Conservation (phyloP, 2,113 vertebrate genomes). For the Catagonus wagneri region DNA sequence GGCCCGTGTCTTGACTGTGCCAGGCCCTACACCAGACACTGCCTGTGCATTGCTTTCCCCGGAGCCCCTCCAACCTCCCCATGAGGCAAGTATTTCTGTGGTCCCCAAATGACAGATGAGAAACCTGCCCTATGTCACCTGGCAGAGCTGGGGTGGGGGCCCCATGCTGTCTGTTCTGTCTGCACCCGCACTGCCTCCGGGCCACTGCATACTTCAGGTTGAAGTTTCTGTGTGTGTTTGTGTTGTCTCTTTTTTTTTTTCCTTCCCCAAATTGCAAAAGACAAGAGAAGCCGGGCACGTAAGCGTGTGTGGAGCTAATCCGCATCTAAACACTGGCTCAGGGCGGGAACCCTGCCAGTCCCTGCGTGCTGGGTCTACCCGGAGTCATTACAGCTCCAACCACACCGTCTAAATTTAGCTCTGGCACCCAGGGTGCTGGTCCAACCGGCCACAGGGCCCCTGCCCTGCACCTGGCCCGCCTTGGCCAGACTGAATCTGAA, state of each 20-base stretch:
- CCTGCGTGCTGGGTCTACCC: conserved; percentile 70
- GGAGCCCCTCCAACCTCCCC: not conserved
- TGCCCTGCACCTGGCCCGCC: not conserved
- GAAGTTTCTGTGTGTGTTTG: conserved; percentile 67
- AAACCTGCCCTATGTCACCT: conserved; percentile 50
- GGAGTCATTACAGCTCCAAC: conserved; percentile 56
- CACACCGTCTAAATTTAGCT: conserved; percentile 69
- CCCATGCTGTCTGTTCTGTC: conserved; percentile 40
- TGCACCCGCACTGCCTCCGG: conserved; percentile 67
- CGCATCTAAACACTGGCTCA: conserved; percentile 67
- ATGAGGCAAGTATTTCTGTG: not conserved
- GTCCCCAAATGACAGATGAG: conserved; percentile 62
- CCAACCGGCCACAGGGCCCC: not conserved
- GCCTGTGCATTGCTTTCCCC: not conserved
- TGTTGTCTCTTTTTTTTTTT: not conserved
- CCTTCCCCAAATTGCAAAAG: conserved; percentile 78
- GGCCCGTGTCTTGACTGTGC: not conserved
- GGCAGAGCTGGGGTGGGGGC: not conserved
- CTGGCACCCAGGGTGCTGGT: conserved; percentile 60
- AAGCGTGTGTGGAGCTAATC: conserved; percentile 77
- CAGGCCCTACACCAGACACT: not conserved
- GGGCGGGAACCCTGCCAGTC: conserved; percentile 75
- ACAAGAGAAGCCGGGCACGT: conserved; percentile 73
- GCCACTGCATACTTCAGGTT: conserved; percentile 75
- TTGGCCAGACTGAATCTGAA: conserved; percentile 51